Conservation (phyloP, 2,113 vertebrate species). For the Otocyon megalotis region DNA sequence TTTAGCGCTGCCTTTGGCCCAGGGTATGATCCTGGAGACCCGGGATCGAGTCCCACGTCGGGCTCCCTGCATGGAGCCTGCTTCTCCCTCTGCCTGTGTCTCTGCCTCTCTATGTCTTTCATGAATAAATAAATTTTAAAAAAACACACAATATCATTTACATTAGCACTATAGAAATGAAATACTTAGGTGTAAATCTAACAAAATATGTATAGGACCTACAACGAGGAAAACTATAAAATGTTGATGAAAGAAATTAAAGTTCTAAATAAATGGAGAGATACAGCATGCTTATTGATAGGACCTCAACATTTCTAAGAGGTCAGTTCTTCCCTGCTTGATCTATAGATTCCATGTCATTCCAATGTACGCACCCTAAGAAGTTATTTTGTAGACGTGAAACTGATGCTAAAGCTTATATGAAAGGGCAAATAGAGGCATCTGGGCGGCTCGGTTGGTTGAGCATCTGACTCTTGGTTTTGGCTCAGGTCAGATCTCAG, state of each 20-base stretch:
- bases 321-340: not conserved
- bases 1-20: no score
- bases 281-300: not conserved
- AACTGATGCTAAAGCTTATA: not conserved
- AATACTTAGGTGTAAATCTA: not conserved
- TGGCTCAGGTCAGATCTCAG: not conserved
- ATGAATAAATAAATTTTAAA: not conserved
- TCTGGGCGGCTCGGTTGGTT: not conserved
- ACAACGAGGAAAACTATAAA: not conserved
- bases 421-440: not conserved
- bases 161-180: not conserved
- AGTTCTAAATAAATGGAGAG: not conserved
- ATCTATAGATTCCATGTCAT: not conserved
- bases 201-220: not conserved
- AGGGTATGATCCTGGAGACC: no score
- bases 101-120: no score
- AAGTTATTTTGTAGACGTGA: not conserved
- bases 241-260: not conserved
- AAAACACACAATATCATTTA: not conserved
- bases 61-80: no score
- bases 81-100: no score
- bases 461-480: not conserved
- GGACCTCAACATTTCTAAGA: not conserved
- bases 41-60: no score
- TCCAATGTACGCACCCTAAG: not conserved